These are phyloP conservation scores for Aix galericulata DNA, from an alignment of 2,113 vertebrate genomes.

Conservation along the genomic window DNA sequence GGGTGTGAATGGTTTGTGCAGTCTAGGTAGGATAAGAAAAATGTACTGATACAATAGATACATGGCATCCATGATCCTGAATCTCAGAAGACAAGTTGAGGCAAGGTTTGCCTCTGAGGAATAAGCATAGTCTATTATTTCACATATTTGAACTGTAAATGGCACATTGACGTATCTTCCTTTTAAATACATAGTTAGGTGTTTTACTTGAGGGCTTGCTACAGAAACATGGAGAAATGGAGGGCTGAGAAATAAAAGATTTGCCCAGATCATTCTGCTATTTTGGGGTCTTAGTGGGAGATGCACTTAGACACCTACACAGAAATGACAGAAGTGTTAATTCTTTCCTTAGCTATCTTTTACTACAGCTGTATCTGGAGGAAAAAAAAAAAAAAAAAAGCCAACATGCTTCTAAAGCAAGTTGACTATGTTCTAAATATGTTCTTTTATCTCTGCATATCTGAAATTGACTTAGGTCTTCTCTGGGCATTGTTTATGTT, in stretches of 20 bases:
- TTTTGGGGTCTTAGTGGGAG: background rate
- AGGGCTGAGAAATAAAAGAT: background rate
- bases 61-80: fast-evolving
- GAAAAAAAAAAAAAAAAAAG: background rate
- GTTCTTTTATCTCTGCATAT: background rate
- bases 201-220: background rate
- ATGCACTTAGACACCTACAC: background rate
- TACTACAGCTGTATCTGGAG: background rate
- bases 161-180: background rate
- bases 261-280: background rate
- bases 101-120: background rate
- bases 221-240: background rate
- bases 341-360: slow-evolving; percentile 5
- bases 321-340: slow-evolving; percentile 7
- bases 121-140: background rate
- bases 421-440: background rate
- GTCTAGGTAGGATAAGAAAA: background rate
- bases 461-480: background rate
- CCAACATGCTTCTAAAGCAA: background rate
- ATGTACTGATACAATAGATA: background rate
- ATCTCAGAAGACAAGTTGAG: background rate
- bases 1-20: fast-evolving
- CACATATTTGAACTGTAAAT: background rate
- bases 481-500: background rate
- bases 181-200: background rate